phyloP scores from a whole-genome alignment of 1,140 invertebrate species.

The Drosophila leontia region DNA sequence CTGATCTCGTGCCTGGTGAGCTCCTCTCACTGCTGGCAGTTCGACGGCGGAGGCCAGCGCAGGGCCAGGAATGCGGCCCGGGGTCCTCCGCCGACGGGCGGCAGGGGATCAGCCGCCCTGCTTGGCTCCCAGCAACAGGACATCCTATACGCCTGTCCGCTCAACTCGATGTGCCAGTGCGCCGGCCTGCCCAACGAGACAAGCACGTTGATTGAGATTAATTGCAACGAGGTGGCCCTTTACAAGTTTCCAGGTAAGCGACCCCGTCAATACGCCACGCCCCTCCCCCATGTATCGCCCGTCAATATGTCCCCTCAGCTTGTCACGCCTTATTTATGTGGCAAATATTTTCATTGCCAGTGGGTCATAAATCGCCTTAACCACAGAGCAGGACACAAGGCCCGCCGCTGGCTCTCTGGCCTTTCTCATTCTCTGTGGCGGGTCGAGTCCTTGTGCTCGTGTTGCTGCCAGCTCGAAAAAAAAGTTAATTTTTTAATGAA shows the following conservation, averaged over 20 bases:
- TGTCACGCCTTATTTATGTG: constrained; percentile 75
- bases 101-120: constrained; percentile 67
- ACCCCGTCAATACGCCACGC: not conserved
- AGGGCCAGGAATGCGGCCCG: constrained; percentile 55
- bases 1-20: constrained; percentile 76
- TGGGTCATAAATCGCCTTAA: constrained; percentile 66
- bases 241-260: constrained; percentile 87
- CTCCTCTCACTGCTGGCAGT: constrained; percentile 82
- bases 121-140: constrained; percentile 81
- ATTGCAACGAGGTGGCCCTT: constrained; percentile 88
- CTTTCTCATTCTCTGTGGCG: not conserved
- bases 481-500: constrained; percentile 81
- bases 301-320: constrained; percentile 50
- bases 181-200: constrained; percentile 87
- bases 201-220: constrained; percentile 87
- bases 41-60: constrained; percentile 71
- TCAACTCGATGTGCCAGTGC: constrained; percentile 88
- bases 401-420: not conserved
- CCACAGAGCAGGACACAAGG: constrained; percentile 14
- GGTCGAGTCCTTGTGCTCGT: constrained; percentile 20
- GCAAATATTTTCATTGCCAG: constrained; percentile 73
- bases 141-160: constrained; percentile 86
- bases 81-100: constrained; percentile 57
- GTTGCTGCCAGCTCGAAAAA: constrained; percentile 43
- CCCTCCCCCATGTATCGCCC: not conserved